These are phyloP conservation scores for Alectura lathami DNA, from an alignment of 2,113 vertebrate genomes.

Conservation along the genomic window DNA sequence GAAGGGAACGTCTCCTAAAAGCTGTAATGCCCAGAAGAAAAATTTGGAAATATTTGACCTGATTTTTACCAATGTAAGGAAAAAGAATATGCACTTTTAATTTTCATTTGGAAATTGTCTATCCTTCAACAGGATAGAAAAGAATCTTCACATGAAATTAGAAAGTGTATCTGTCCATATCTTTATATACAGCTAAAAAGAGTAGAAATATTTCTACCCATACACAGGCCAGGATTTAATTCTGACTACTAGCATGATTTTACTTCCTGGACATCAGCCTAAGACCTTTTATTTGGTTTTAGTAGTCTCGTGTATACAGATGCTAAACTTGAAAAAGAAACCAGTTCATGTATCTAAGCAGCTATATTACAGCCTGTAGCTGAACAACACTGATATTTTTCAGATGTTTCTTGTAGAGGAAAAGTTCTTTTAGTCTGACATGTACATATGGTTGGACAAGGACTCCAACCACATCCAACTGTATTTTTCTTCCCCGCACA, in stretches of 20 bases:
- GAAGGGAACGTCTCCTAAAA: slow-evolving; percentile 38
- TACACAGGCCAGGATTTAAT: neutral
- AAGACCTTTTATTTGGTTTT: neutral
- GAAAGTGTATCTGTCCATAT: neutral
- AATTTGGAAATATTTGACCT: neutral
- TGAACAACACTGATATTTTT: neutral
- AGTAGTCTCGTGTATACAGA: neutral
- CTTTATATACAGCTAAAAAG: neutral
- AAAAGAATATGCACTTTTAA: neutral
- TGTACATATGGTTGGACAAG: neutral
- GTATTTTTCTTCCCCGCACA: neutral
- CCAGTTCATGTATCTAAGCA: neutral
- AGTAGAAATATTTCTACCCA: neutral
- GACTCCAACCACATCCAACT: neutral
- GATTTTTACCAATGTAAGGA: neutral
- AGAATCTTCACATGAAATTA: neutral
- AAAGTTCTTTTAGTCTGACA: neutral
- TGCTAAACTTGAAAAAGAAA: neutral
- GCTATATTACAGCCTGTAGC: neutral
- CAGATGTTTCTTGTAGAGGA: neutral
- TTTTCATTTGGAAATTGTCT: slow-evolving; percentile 58
- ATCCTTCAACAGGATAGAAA: neutral
- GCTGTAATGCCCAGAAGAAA: slow-evolving; percentile 3
- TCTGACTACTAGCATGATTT: neutral
- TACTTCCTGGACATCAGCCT: neutral